Conservation (phyloP, 2,888 invertebrate genomes). For the Xiphydria camelus region DNA sequence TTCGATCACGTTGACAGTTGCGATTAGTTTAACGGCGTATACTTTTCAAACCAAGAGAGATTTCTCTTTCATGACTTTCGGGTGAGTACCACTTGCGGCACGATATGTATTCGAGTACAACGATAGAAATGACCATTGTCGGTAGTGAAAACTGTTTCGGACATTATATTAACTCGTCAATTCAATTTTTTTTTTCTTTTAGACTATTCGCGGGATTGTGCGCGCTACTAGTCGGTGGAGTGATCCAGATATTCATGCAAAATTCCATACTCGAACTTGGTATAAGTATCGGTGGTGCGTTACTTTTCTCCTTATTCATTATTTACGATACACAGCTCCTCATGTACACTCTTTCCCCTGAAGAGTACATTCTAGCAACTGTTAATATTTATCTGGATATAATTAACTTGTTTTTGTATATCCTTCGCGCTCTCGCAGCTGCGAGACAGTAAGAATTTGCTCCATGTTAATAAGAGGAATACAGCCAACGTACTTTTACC, state of each 20-base stretch:
- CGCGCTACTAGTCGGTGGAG: constrained; percentile 71
- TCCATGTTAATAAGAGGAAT: no score
- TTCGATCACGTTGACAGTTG: constrained; percentile 73
- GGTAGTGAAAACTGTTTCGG: no score
- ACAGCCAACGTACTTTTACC: no score
- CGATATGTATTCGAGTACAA: background rate
- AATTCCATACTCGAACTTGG: constrained; percentile 72
- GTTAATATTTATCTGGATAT: constrained; percentile 88
- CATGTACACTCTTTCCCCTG: constrained; percentile 79
- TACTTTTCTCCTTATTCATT: constrained; percentile 80
- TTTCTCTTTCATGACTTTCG: constrained; percentile 77
- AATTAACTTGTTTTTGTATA: constrained; percentile 80
- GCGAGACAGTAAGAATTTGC: constrained; percentile 46
- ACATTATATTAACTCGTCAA: constrained; percentile 3
- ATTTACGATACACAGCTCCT: constrained; percentile 84
- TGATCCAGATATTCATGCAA: constrained; percentile 76
- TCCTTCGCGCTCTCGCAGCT: constrained; percentile 74
- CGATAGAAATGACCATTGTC: no score
- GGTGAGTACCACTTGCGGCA: constrained; percentile 61
- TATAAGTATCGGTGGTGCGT: constrained; percentile 73
- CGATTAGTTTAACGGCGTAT: constrained; percentile 76
- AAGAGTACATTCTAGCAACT: constrained; percentile 86
- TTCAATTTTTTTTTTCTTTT: constrained; percentile 37
- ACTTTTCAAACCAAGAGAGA: constrained; percentile 85
- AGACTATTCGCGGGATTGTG: constrained; percentile 70